Evolutionary conservation across 2,113 vertebrate genomes (phyloP), one percentile per base, ranked within the genome.

Genomic region (Trichechus manatus): DNA sequence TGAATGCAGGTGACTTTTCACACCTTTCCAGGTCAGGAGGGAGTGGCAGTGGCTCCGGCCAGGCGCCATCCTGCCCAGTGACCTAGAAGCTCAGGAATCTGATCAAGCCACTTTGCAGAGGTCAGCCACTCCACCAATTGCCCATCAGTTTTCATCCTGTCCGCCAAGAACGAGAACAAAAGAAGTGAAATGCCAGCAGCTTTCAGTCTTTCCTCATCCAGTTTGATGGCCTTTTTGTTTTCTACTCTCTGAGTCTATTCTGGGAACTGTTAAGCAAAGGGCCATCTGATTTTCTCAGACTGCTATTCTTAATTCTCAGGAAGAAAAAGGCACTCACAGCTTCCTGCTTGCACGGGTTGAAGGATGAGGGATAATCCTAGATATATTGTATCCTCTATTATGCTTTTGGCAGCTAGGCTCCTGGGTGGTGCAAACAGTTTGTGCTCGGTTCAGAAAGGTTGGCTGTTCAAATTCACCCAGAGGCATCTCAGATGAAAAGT

Each of bases 61-160:
- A 85, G 90, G 91, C 83, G 13, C 75, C 39, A 22, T 84, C 70
- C 96, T 89, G 75, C 63, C 83, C 63, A 33, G 17, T 96, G 91
- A 96, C 95, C 93, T 96, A 89, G 89, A 93, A 86, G 83, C 89
- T 81, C 91, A 94, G 97, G 97, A 96, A 89, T 94, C 91, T 44
- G 95, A 97, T 97, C 97, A 77, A 93, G 82, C 95, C 94, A 85
- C 93, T 96, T 89, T 80, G 81, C 85, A 74, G 70, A 75, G 77
- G 47, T 74, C 11, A 20, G 56, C 83, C 87, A 86, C 68, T 14
- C 84, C 91, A 87, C 93, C 70, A 39, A 90, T 53, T 74, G 95
- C 89, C 94, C 89, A 74, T 95, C 87, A 2, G 86, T 80, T 95
- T 96, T 95, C 78, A 70, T 94, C 78, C 96, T 29, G 50, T 72